These are phyloP conservation scores for Gallinago undulata DNA, from an alignment of 2,113 vertebrate genomes.

Conservation along the genomic window DNA sequence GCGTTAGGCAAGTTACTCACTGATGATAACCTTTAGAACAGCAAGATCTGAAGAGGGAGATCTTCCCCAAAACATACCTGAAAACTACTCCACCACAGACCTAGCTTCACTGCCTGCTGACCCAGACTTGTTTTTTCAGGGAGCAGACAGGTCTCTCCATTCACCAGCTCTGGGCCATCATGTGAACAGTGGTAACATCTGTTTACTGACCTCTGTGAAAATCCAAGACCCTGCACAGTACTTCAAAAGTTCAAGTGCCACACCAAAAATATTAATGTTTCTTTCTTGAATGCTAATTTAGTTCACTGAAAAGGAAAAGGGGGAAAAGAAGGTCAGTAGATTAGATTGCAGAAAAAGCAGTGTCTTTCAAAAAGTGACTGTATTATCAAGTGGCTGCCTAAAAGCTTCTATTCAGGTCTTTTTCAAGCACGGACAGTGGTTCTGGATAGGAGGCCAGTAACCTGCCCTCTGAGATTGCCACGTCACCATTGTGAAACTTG, in stretches of 20 bases:
- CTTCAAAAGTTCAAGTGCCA: not conserved
- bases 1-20: not conserved
- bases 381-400: not conserved
- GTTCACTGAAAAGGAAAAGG: not conserved
- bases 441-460: not conserved
- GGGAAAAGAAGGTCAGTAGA: not conserved
- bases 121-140: not conserved
- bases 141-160: not conserved
- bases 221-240: not conserved
- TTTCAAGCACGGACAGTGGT: not conserved
- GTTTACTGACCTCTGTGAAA: not conserved
- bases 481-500: not conserved
- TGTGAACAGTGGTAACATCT: not conserved
- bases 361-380: not conserved
- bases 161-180: not conserved
- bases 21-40: not conserved
- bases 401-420: not conserved
- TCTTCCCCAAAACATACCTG: not conserved
- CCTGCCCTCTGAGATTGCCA: not conserved
- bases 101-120: not conserved
- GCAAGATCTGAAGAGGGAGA: not conserved
- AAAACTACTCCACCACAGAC: not conserved
- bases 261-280: not conserved
- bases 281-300: not conserved
- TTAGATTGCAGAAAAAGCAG: not conserved